phyloP scores from a whole-genome alignment of 2,113 vertebrate genomes.

The Pyrgilauda ruficollis region DNA sequence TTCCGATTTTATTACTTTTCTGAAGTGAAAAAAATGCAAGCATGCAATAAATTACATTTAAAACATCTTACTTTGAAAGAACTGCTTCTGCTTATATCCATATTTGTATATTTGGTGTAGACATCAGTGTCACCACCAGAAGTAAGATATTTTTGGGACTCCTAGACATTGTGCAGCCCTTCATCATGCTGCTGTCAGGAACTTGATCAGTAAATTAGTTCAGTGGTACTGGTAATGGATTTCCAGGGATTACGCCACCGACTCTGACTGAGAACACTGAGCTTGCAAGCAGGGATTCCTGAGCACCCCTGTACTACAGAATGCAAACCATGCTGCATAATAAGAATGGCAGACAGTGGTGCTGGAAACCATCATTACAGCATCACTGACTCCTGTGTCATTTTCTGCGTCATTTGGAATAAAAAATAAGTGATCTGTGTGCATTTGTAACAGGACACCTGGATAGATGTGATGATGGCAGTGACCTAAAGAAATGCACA shows the following conservation, averaged over 20 bases:
- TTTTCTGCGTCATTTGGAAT: not conserved
- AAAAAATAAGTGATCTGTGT: not conserved
- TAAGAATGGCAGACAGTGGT: not conserved
- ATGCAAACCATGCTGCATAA: not conserved
- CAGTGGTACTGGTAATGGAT: not conserved
- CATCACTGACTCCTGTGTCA: accelerated
- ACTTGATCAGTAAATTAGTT: not conserved
- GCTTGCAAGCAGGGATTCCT: not conserved
- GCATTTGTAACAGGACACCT: not conserved
- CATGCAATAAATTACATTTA: not conserved
- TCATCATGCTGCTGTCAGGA: not conserved
- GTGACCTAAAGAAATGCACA: not conserved
- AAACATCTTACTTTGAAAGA: not conserved
- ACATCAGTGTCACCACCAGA: not conserved
- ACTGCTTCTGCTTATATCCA: not conserved
- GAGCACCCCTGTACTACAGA: accelerated
- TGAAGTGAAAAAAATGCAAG: not conserved
- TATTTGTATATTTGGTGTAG: not conserved
- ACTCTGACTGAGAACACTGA: not conserved
- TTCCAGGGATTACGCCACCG: not conserved
- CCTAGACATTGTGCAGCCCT: not conserved
- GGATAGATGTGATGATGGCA: not conserved
- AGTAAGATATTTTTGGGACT: not conserved
- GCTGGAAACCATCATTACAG: not conserved
- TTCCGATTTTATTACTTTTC: not conserved